Base-by-base conservation (phyloP, 2,797 vertebrate species). In the Florisuga fusca region DNA sequence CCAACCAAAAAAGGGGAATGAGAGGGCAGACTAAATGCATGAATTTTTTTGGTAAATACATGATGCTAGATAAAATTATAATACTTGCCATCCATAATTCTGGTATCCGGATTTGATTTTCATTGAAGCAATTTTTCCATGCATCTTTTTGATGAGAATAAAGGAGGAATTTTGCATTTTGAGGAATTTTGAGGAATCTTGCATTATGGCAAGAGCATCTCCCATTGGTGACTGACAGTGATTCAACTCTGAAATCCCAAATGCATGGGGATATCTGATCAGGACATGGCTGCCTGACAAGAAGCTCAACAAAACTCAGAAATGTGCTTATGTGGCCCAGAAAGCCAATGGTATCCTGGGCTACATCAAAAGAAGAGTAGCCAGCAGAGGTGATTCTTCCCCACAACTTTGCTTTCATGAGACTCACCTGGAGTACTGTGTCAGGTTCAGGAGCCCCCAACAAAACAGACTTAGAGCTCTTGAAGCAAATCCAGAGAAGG, bases 261-360 rank as follows among this genome's bases (percentile, higher is more conserved):
- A 29, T 4, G 3, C 12, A 33, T 3, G 1, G 5, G 19, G 1
- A 67, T 62, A 16, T 33, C 34, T 14, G 8, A 50, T 31, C 14
- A 55, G 12, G 8, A 5, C 6, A 67, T 21, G 9, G n/a, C 31
- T 62, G 16, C 18, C n/a, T 62, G 6, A 41, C 38, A 41, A 15
- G 38, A 41, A 41, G 38, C 38, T 41, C 38, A 41, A 14, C 38
- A 41, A 12, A 41, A 41, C 12, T 41, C 38, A 41, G 38, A 12
- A 41, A 41, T 41, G 38, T 41, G 38, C 38, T 41, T 41, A 41
- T 41, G 38, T 41, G 38, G 38, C 38, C 13, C 13, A 41, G 38
- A 41, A 41, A 41, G 38, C 38, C 38, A 41, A 41, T 41, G 38
- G 13, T 14, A 41, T 14, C 13, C 38, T 41, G 38, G 38, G 38